phyloP scores from a whole-genome alignment of 2,797 vertebrate species.

The Anisognathus igniventris region DNA sequence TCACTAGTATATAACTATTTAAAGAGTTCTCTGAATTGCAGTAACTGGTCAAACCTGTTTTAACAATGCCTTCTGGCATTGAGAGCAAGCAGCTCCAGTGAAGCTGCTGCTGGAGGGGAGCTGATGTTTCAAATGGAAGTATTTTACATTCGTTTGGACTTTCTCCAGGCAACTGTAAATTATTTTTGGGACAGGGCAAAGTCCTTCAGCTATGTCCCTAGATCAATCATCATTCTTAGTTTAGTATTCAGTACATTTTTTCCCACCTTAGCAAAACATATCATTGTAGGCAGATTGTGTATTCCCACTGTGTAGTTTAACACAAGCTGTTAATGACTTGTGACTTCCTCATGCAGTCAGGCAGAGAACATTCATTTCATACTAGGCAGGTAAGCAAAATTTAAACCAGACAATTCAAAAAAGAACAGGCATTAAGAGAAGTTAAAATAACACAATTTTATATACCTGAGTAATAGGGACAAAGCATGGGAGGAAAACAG shows the following conservation, averaged over 20 bases:
- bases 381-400: conserved; percentile 64
- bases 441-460: conserved; percentile 63
- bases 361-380: conserved; percentile 33
- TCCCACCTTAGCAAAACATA: conserved; percentile 38
- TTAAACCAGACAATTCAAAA: conserved; percentile 64
- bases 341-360: conserved; percentile 65
- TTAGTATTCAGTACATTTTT: conserved; percentile 30
- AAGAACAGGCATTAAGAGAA: neutral
- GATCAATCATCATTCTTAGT: conserved; percentile 10
- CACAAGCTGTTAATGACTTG: conserved; percentile 72
- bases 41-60: conserved; percentile 38
- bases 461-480: neutral
- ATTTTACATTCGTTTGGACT: neutral
- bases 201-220: neutral
- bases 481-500: conserved; percentile 25
- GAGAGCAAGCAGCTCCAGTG: neutral
- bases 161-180: neutral
- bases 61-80: neutral
- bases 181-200: neutral
- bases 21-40: neutral
- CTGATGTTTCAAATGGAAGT: neutral
- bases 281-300: conserved; percentile 24
- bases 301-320: conserved; percentile 65
- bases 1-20: neutral
- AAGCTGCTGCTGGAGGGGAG: neutral